Evolutionary conservation across 2,113 vertebrate genomes (phyloP).

Genomic region (Hymenochirus boettgeri): DNA sequence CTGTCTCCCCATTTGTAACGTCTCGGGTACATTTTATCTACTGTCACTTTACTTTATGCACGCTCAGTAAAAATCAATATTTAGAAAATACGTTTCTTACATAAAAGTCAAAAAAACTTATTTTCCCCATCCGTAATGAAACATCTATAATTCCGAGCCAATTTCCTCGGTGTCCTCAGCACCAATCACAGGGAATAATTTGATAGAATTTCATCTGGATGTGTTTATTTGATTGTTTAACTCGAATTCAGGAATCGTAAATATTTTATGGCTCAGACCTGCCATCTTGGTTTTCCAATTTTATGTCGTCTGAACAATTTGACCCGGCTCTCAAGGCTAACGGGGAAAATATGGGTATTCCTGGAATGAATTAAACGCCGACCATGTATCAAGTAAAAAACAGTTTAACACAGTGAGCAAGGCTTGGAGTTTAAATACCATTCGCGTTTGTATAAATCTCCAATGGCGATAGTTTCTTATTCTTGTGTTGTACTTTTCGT

Average conservation of each 20-base stretch:
- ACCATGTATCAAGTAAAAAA: background rate
- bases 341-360: background rate
- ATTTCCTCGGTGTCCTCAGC: background rate
- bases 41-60: slow-evolving; percentile 1
- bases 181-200: slow-evolving; percentile 7
- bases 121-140: background rate
- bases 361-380: background rate
- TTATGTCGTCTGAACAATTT: background rate
- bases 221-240: background rate
- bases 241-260: slow-evolving; percentile 10
- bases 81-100: slow-evolving; percentile 6
- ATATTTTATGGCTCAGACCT: slow-evolving; percentile 2
- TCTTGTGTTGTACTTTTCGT: too few relatives aligned
- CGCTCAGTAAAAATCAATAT: background rate
- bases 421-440: background rate
- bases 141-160: background rate
- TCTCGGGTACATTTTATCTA: background rate
- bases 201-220: background rate
- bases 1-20: background rate
- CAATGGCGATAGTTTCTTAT: too few relatives aligned
- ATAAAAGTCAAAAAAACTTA: slow-evolving; percentile 6
- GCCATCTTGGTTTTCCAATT: background rate
- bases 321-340: slow-evolving; percentile 1
- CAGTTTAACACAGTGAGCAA: background rate
- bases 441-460: background rate